These are phyloP conservation scores for Elmis aenea DNA, from an alignment of 2,888 invertebrate species.

Conservation along the genomic window DNA sequence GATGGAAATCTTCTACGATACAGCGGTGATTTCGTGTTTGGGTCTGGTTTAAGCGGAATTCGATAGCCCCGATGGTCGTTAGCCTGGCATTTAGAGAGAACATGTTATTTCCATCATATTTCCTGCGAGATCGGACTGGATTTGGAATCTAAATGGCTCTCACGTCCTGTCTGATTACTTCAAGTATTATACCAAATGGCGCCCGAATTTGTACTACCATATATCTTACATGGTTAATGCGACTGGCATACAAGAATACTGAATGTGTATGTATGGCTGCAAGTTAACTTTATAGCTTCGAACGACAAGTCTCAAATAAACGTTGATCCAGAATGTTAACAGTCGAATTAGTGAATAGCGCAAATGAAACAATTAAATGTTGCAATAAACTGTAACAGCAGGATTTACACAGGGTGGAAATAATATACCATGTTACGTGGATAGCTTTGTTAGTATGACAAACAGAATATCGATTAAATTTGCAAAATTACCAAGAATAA, in stretches of 20 bases:
- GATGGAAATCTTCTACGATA: too few species aligned
- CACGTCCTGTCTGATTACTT: slow-evolving; percentile 18
- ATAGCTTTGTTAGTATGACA: too few species aligned
- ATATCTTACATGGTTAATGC: slow-evolving; percentile 6
- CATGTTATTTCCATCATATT: slow-evolving; percentile 26
- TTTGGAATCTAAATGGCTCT: slow-evolving; percentile 19
- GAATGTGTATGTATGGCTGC: neutral
- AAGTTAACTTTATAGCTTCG: too few species aligned
- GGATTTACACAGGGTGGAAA: too few species aligned
- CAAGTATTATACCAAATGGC: slow-evolving; percentile 16
- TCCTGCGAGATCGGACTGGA: slow-evolving; percentile 19
- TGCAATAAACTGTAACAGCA: too few species aligned
- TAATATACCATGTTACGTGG: too few species aligned
- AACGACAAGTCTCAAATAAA: too few species aligned
- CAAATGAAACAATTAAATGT: too few species aligned
- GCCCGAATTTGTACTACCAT: slow-evolving; percentile 16
- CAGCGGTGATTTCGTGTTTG: slow-evolving; percentile 12
- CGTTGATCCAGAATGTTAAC: too few species aligned
- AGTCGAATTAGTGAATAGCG: too few species aligned
- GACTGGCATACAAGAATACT: neutral
- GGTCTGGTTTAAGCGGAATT: slow-evolving; percentile 17
- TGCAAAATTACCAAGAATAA: too few species aligned
- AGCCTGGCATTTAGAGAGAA: slow-evolving; percentile 20
- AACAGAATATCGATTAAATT: too few species aligned
- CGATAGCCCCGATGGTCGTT: slow-evolving; percentile 19